Conservation (phyloP, 2,797 vertebrate species). For the Hybognathus amarus region DNA sequence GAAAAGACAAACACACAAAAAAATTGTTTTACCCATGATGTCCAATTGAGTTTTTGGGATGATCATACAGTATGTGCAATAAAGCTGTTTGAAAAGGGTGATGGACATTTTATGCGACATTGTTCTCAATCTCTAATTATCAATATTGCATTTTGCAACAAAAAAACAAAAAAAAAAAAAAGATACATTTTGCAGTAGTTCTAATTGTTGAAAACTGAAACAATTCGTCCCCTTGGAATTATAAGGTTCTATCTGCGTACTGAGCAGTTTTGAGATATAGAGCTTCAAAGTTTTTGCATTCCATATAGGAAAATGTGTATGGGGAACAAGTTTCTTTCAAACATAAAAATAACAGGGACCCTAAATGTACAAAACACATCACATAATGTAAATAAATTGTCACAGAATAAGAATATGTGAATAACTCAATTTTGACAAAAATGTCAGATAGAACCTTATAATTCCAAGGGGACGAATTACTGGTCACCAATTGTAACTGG, state of each 20-base stretch:
- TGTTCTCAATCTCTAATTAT: background rate
- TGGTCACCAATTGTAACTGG: background rate
- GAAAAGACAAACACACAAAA: conserved; percentile 21
- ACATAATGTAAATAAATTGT: too few species aligned
- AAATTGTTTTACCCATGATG: background rate
- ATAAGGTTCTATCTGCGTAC: too few species aligned
- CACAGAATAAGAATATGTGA: too few species aligned
- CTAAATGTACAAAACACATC: too few species aligned
- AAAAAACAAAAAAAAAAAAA: background rate
- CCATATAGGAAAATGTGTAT: too few species aligned
- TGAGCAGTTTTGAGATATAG: too few species aligned
- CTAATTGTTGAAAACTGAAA: background rate
- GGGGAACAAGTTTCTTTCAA: too few species aligned
- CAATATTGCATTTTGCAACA: background rate
- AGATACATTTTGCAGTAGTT: background rate
- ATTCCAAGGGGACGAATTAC: too few species aligned
- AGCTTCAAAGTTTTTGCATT: too few species aligned
- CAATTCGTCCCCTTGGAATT: background rate
- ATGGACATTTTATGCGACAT: background rate
- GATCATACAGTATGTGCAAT: background rate
- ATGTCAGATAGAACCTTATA: too few species aligned
- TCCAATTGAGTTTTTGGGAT: background rate
- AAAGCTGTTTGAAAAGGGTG: background rate
- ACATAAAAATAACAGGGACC: too few species aligned
- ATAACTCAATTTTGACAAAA: too few species aligned